A percentile compares a stretch with the other conserved stretches of the same genome.
phyloP scores from a whole-genome alignment of 2,113 vertebrate species.

The Neopipo cinnamomea region DNA sequence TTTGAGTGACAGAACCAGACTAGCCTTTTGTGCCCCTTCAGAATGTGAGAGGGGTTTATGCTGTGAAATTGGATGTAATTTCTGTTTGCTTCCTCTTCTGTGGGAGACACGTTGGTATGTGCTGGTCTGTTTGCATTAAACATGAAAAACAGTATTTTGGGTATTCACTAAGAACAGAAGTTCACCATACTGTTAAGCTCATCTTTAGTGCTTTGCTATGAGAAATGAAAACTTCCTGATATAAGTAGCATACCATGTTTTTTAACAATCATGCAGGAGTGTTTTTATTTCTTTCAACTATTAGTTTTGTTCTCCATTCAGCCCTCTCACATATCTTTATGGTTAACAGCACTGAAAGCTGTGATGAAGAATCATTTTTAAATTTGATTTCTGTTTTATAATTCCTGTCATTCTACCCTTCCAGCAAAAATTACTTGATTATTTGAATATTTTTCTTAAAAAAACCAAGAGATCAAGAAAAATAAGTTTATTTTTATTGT shows the following conservation, averaged over 20 bases:
- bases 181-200: neutral
- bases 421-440: neutral
- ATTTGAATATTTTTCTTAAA: neutral
- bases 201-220: neutral
- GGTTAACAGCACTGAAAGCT: neutral
- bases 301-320: neutral
- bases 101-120: neutral
- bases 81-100: neutral
- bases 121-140: neutral
- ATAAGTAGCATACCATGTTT: neutral
- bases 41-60: rapidly evolving
- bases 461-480: rapidly evolving
- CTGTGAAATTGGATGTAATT: neutral
- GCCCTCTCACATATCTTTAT: neutral
- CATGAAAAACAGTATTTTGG: neutral
- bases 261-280: rapidly evolving
- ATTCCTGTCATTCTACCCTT: neutral
- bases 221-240: neutral
- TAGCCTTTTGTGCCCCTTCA: neutral
- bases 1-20: neutral
- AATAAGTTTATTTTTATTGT: neutral
- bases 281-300: neutral
- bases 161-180: neutral
- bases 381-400: neutral
- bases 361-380: neutral